A percentile compares a stretch with the other conserved stretches of the same genome.
Evolutionary conservation across 1,140 invertebrate species (phyloP).

Genomic region (Subanguina moxae): DNA sequence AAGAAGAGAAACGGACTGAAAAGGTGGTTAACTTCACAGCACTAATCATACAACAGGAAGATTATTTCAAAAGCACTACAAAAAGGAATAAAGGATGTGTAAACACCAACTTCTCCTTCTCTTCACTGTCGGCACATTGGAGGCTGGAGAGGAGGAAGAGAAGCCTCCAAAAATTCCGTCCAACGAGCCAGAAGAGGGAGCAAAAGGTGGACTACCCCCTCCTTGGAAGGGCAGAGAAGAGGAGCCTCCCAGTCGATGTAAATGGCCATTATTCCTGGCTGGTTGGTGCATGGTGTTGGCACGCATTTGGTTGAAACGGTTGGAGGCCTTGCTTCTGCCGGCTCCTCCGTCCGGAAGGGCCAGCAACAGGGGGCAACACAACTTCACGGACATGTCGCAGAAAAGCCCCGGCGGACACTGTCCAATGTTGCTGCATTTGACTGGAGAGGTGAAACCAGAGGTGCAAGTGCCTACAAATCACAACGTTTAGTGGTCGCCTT

Average conservation of each 20-base stretch:
- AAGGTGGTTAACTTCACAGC: background rate
- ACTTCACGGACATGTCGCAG: conserved; percentile 39
- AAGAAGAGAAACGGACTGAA: conserved; percentile 24
- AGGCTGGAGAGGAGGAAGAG: background rate
- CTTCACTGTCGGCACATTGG: background rate
- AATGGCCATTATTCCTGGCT: background rate
- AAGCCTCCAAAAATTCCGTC: conserved; percentile 1
- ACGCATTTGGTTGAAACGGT: background rate
- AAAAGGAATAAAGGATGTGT: background rate
- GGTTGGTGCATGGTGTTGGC: conserved; percentile 11
- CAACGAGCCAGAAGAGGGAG: background rate
- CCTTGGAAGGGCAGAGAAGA: background rate
- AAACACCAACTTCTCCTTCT: background rate
- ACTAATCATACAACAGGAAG: no score
- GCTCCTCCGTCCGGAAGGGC: conserved; percentile 16
- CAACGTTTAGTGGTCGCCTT: no score
- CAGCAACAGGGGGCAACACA: conserved; percentile 52
- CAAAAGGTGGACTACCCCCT: no score
- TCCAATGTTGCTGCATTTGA: conserved; percentile 35
- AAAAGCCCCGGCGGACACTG: conserved; percentile 53
- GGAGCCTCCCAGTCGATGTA: background rate
- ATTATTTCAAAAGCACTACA: no score
- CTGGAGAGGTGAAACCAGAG: conserved; percentile 48
- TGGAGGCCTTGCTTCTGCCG: background rate
- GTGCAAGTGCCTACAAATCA: conserved; percentile 48